Evolutionary conservation across 1,140 invertebrate genomes (phyloP), one percentile per base, ranked within the genome.

Genomic region (Oscheius sp.): DNA sequence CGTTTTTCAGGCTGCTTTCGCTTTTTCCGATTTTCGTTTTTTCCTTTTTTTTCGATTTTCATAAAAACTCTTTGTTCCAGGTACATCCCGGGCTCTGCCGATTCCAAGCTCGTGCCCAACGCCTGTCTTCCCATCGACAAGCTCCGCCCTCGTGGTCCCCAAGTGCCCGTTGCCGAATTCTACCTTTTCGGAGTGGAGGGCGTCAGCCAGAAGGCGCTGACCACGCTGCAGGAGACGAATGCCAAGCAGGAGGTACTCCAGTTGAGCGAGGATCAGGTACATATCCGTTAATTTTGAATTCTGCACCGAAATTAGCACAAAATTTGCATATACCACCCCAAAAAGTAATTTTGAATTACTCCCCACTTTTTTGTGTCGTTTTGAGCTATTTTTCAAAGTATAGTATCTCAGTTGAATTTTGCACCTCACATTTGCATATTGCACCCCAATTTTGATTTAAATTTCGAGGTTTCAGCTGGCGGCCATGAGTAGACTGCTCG

Each of bases 221-320:
- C 74, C 4, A 78, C 68, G 31, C 31, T 84, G 67, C 62, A 63
- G 26, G 75, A 81, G n/a, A 52, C 67, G 18, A 82, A 82, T 72
- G 62, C 67, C 10, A 26, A 34, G 2, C 78, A 82, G 42, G 65
- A 67, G 15, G 63, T 46, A 4, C 42, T 45, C 28, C 36, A 62
- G 35, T 10, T 74, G 3, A 46, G 15, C 13, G 4, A 32, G 3
- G 72, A 68, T 32, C 72, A 73, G 52, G 38, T 67, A 55, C 23
- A 13, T 45, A 45, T 18, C 23, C 23, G 42, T 15, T 15, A 45
- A 0, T 45, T 18, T 45, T 45, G 18, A 15, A 45, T 45, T 45
- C 23, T 45, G 18, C 18, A 45, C 23, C 42, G 0, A 45, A 45
- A 45, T 0, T 45, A 0, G 23, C 18, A 45, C 15, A 45, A 45